These are phyloP conservation scores for Penelope pileata DNA, from an alignment of 2,113 vertebrate species.

Conservation along the genomic window DNA sequence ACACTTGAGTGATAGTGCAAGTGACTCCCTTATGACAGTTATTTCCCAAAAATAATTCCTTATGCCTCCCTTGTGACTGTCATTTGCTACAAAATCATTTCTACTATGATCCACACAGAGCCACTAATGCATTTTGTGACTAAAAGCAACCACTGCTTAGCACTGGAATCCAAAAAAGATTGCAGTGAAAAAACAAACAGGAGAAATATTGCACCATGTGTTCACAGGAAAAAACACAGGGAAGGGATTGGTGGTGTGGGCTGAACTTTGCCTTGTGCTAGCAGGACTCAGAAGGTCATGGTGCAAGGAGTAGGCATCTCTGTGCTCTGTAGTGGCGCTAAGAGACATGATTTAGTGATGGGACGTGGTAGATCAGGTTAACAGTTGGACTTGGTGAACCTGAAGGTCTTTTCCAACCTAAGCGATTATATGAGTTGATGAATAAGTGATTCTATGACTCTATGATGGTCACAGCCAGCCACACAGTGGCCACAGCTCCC, in stretches of 20 bases:
- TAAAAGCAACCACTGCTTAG: constrained; percentile 16
- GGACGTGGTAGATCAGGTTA: background rate
- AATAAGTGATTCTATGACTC: background rate
- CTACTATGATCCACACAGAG: background rate
- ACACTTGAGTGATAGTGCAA: background rate
- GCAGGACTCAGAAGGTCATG: background rate
- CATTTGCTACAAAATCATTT: constrained; percentile 48
- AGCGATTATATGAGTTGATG: background rate
- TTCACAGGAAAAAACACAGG: background rate
- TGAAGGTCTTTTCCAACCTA: background rate
- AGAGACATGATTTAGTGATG: background rate
- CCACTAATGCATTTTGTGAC: constrained; percentile 20
- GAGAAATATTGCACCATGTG: background rate
- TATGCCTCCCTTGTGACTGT: constrained; percentile 34
- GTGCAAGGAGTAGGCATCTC: background rate
- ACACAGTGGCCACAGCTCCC: background rate
- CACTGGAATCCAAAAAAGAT: background rate
- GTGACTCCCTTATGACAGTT: constrained; percentile 38
- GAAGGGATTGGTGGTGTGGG: background rate
- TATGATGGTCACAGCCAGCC: background rate
- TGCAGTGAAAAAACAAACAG: background rate
- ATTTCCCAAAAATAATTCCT: constrained; percentile 42
- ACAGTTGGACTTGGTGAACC: background rate
- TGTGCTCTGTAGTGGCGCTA: background rate
- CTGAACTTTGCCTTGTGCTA: background rate